phyloP scores from a whole-genome alignment of 2,113 vertebrate species.

The Cyprinodon variegatus region DNA sequence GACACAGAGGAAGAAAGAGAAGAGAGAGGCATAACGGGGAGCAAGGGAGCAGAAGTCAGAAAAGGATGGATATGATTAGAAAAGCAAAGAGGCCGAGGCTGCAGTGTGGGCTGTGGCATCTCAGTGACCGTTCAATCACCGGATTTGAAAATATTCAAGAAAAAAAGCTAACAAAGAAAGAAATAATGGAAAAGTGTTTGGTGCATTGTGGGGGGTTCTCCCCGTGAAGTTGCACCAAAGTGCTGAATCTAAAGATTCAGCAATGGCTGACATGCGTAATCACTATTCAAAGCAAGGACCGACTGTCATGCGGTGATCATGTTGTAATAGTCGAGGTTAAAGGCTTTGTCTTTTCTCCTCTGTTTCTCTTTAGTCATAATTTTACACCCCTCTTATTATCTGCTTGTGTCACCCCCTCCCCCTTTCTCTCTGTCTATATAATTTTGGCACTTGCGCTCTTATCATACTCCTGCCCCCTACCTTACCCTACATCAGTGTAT shows the following conservation, averaged over 20 bases:
- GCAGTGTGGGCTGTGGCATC: not conserved
- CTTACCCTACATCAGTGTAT: conserved; percentile 23
- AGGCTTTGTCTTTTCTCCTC: conserved; percentile 22
- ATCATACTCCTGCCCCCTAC: conserved; percentile 38
- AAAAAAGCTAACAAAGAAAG: conserved; percentile 28
- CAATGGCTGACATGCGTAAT: conserved; percentile 89
- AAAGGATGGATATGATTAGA: conserved; percentile 9
- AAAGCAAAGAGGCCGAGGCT: conserved; percentile 22
- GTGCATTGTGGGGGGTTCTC: not conserved
- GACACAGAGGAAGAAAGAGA: conserved; percentile 52
- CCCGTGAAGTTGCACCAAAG: conserved; percentile 79
- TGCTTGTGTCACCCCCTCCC: conserved; percentile 12
- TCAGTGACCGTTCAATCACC: not conserved
- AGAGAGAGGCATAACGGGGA: conserved; percentile 18
- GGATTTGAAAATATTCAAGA: not conserved
- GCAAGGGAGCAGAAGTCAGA: conserved; percentile 38
- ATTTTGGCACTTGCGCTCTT: conserved; percentile 57
- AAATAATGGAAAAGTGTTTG: not conserved
- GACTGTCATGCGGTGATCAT: conserved; percentile 81
- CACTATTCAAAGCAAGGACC: conserved; percentile 90
- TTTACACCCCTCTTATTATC: conserved; percentile 27
- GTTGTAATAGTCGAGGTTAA: conserved; percentile 82
- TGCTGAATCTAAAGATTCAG: conserved; percentile 89
- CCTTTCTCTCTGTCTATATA: conserved; percentile 31
- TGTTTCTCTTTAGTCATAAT: conserved; percentile 21